Conservation (phyloP, 2,888 invertebrate species). For the Pachydiplax longipennis region DNA sequence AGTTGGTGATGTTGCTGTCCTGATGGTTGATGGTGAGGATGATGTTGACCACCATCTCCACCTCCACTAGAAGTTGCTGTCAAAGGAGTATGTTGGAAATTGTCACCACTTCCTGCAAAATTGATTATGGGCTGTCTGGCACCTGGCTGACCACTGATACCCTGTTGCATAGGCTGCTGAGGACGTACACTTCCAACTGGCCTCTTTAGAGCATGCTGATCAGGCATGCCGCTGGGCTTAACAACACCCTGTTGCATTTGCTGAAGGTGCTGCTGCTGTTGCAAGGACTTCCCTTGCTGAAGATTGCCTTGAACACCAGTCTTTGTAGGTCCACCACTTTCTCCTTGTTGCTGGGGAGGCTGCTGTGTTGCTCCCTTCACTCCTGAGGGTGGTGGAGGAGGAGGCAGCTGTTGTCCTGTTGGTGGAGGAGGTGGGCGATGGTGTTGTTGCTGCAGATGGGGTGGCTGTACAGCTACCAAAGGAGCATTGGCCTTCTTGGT, state of each 20-base stretch:
- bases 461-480: conserved; percentile 56
- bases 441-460: conserved; percentile 61
- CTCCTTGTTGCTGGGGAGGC: not conserved
- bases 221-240: conserved; percentile 24
- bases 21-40: conserved; percentile 64
- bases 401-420: conserved; percentile 50
- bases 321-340: not conserved
- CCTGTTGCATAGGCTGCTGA: not conserved
- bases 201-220: conserved; percentile 41
- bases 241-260: conserved; percentile 14
- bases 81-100: conserved; percentile 15
- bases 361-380: conserved; percentile 56
- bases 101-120: not conserved
- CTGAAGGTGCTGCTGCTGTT: not conserved
- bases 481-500: conserved; percentile 39
- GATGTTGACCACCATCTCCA: conserved; percentile 55
- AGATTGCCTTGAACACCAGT: conserved; percentile 55
- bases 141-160: not conserved
- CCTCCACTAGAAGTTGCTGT: not conserved
- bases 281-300: conserved; percentile 54
- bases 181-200: not conserved
- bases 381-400: conserved; percentile 51
- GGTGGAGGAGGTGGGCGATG: conserved; percentile 59
- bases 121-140: not conserved
- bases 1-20: conserved; percentile 66